A percentile compares a stretch with the other conserved stretches of the same genome.
These are phyloP conservation scores for Empidonax alnorum DNA, from an alignment of 2,113 vertebrate species.

Conservation along the genomic window DNA sequence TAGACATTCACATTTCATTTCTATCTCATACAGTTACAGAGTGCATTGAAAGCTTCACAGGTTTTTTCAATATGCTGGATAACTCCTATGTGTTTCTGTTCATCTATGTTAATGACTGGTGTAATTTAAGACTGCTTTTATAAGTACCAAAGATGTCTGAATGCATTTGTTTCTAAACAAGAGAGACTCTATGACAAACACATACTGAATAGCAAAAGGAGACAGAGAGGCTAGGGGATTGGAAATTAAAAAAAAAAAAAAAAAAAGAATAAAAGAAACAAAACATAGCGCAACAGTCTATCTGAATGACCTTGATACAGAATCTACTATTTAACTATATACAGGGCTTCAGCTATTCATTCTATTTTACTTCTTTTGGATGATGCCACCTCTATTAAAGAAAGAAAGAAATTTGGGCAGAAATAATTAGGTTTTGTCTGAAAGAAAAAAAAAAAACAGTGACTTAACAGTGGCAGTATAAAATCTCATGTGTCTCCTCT, in stretches of 20 bases:
- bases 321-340: constrained; percentile 41
- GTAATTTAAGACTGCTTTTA: constrained; percentile 61
- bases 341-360: background rate
- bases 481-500: constrained; percentile 44
- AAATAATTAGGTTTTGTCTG: constrained; percentile 63
- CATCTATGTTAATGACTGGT: background rate
- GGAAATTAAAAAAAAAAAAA: constrained; percentile 31
- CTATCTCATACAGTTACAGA: background rate
- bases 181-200: constrained; percentile 28
- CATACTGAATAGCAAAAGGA: constrained; percentile 32
- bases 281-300: constrained; percentile 9
- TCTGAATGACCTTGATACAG: constrained; percentile 59
- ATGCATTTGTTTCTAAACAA: constrained; percentile 57
- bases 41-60: background rate
- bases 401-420: constrained; percentile 28
- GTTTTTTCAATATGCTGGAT: background rate
- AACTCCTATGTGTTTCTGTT: constrained; percentile 20
- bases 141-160: constrained; percentile 44
- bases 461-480: constrained; percentile 39
- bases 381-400: background rate
- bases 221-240: background rate
- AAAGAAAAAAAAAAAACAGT: background rate
- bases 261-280: background rate
- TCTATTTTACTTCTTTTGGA: constrained; percentile 1
- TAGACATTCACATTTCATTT: background rate